These are phyloP conservation scores for Phyllotreta cruciferae DNA, from an alignment of 2,888 invertebrate genomes.

Conservation along the genomic window DNA sequence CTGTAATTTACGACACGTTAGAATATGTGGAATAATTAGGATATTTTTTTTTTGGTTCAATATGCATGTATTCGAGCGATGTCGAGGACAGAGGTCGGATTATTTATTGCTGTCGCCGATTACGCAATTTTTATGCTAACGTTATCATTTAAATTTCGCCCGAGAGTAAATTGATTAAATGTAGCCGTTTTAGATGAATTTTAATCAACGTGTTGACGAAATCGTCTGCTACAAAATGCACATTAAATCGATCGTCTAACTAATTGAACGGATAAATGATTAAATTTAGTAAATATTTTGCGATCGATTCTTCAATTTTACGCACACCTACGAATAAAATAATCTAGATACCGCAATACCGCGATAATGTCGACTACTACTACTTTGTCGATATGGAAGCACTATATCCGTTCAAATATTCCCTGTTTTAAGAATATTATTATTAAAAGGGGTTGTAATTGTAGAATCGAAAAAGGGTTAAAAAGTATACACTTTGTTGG, in stretches of 20 bases:
- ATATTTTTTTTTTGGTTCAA: constrained; percentile 6
- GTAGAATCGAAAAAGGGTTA: too few relatives aligned
- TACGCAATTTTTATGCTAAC: not conserved
- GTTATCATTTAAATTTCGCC: constrained; percentile 10
- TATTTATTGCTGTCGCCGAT: constrained; percentile 7
- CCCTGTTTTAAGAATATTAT: not conserved
- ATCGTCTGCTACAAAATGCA: not conserved
- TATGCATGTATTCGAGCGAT: constrained; percentile 3
- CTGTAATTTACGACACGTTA: constrained; percentile 10
- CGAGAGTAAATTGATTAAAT: constrained; percentile 4
- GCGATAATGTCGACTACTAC: constrained; percentile 3
- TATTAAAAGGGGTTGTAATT: too few relatives aligned
- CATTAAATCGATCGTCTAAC: not conserved
- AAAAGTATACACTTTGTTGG: too few relatives aligned
- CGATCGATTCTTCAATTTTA: too few relatives aligned
- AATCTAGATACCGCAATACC: not conserved
- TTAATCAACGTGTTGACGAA: not conserved
- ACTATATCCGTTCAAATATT: constrained; percentile 10
- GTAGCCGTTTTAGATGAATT: not conserved
- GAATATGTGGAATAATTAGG: constrained; percentile 17
- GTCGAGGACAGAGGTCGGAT: constrained; percentile 10
- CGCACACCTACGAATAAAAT: too few relatives aligned
- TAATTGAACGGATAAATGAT: too few relatives aligned
- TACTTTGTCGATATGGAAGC: constrained; percentile 21
- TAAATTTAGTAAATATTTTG: too few relatives aligned